Evolutionary conservation across 1,140 invertebrate species (phyloP).

Genomic region (Drosophila sulfurigaster): DNA sequence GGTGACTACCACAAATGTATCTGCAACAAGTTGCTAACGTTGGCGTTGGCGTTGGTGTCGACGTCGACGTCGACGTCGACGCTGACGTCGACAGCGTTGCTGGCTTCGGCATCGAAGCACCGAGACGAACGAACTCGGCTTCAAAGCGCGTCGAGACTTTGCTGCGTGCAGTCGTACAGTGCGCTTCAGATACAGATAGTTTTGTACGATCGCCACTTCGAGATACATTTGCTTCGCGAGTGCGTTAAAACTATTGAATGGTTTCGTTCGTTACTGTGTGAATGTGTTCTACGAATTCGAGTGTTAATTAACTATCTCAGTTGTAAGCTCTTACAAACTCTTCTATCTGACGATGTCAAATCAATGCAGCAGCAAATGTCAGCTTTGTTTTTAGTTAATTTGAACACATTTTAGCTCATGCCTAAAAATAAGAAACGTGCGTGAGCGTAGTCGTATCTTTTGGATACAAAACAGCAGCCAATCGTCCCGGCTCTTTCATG

Average conservation of each 20-base stretch:
- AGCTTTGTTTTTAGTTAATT: conserved; percentile 24
- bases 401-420: conserved; percentile 59
- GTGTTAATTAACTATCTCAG: conserved; percentile 39
- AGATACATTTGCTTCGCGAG: conserved; percentile 64
- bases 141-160: conserved; percentile 75
- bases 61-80: conserved; percentile 9
- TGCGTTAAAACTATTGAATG: conserved; percentile 24
- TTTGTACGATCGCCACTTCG: conserved; percentile 28
- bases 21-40: conserved; percentile 78
- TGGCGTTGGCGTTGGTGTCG: conserved; percentile 8
- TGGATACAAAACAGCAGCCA: conserved; percentile 49
- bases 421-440: conserved; percentile 66
- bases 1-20: conserved; percentile 63
- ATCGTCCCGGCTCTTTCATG: conserved; percentile 32
- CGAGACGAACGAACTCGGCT: conserved; percentile 70
- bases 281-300: conserved; percentile 26
- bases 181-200: conserved; percentile 56
- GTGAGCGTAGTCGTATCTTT: conserved; percentile 46
- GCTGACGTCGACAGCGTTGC: conserved; percentile 2
- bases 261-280: conserved; percentile 9
- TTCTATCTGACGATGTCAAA: conserved; percentile 21
- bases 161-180: conserved; percentile 72
- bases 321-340: conserved; percentile 26
- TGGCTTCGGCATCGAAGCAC: conserved; percentile 15
- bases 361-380: conserved; percentile 33